Evolutionary conservation across 2,888 invertebrate species (phyloP), one percentile per base, ranked within the genome.

Genomic region (Allophyes oxyacanthae): DNA sequence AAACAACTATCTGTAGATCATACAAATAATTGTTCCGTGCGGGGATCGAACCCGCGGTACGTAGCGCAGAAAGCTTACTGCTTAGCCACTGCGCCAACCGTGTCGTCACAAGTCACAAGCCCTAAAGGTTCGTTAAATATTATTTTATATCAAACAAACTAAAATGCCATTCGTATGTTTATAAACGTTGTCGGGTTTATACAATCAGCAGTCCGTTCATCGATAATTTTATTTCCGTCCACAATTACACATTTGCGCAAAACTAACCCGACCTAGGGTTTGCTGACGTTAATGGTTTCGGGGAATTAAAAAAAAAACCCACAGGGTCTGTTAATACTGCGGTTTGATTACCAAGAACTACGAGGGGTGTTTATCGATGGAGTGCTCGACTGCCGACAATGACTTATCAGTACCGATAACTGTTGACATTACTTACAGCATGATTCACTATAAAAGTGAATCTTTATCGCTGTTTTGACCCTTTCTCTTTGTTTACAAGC

Each of bases 321-420:
- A 66, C 43, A 26, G 50, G 50, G 15, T 65, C 68, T 73, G 81
- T 80, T 82, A 81, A 81, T 73, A 75, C 66, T 80, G 79, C 81
- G 73, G 75, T 72, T 69, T 69, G 75, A 77, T 81, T 87, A 85
- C 82, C 70, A 63, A 69, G 80, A 85, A 86, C 60, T 63, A 53
- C 46, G 63, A 52, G 71, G 78, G 83, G 81, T 79, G 81, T 84
- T 82, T 84, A 80, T 81, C 82, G 83, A 78, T 81, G 75, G 77
- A 79, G 77, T 76, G 64, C 72, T 74, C 67, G 71, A 68, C 71
- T 75, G 77, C 72, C 72, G 76, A 75, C 79, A 74, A 52, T 74
- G 65, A 73, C 71, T 85, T 87, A 88, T 86, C 86, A 82, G 78
- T 82, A 81, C 78, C 74, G 79, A 83, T 85, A 82, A 82, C 70